Conservation (phyloP, 2,888 invertebrate species). For the Drosophila barbarae region DNA sequence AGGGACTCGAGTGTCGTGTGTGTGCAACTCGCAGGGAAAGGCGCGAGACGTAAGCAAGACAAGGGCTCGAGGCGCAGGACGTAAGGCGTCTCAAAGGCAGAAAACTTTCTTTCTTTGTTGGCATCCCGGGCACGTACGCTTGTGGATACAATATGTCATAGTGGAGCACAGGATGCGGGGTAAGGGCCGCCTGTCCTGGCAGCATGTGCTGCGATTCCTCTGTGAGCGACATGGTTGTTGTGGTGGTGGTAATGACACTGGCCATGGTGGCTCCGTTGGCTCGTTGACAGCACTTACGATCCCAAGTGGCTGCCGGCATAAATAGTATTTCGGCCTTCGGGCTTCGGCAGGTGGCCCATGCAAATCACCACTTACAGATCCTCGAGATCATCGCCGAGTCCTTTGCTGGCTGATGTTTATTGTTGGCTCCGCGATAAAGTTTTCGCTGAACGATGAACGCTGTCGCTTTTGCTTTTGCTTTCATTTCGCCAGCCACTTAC, state of each 20-base stretch:
- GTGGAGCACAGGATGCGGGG: slow-evolving; percentile 27
- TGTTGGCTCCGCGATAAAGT: background rate
- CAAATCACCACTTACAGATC: slow-evolving; percentile 13
- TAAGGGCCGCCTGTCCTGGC: background rate
- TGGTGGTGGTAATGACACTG: slow-evolving; percentile 1
- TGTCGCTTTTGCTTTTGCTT: background rate
- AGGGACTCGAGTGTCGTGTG: slow-evolving; percentile 11
- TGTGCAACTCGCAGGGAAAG: background rate
- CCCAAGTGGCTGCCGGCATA: slow-evolving; percentile 53
- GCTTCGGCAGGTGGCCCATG: background rate
- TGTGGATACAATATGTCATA: slow-evolving; percentile 74
- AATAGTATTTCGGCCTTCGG: background rate
- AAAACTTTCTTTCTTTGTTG: slow-evolving; percentile 57
- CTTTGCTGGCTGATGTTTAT: slow-evolving; percentile 3
- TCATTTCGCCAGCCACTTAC: slow-evolving; percentile 22
- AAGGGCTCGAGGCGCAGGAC: too few species aligned
- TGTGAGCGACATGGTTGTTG: slow-evolving; percentile 21
- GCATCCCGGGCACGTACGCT: slow-evolving; percentile 61
- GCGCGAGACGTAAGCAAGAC: too few species aligned
- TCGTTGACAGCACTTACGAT: slow-evolving; percentile 64
- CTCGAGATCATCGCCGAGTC: slow-evolving; percentile 20
- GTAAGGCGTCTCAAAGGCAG: slow-evolving; percentile 2
- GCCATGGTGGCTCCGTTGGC: background rate
- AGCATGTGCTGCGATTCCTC: slow-evolving; percentile 32
- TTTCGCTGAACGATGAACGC: background rate